Conservation (phyloP, 2,888 invertebrate species). For the Parnassius smintheus region DNA sequence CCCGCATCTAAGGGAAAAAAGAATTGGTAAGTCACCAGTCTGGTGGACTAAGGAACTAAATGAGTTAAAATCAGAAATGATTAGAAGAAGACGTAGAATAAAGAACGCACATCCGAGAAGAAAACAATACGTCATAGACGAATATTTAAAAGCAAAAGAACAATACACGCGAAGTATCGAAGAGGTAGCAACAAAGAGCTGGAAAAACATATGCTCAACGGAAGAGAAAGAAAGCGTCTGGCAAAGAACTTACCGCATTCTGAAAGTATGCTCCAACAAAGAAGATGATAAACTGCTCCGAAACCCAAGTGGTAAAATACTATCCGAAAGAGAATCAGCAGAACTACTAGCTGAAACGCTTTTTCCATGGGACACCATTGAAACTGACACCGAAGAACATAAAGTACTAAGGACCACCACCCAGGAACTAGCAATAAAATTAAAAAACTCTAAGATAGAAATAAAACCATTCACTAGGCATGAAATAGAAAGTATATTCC, state of each 20-base stretch:
- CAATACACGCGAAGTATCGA: background rate
- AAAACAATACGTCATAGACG: background rate
- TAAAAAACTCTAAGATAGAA: no score
- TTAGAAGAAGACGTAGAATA: background rate
- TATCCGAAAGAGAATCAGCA: no score
- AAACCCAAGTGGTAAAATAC: no score
- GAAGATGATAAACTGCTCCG: background rate
- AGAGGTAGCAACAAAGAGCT: background rate
- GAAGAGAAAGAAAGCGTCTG: background rate
- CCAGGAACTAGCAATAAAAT: no score
- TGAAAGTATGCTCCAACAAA: background rate
- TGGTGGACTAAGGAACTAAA: background rate
- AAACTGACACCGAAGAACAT: no score
- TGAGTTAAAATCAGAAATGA: background rate
- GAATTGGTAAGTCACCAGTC: background rate
- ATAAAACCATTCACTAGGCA: no score
- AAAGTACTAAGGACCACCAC: no score
- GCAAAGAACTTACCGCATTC: background rate
- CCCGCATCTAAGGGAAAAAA: background rate
- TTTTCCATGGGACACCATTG: no score
- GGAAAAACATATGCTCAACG: background rate
- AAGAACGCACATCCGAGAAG: background rate
- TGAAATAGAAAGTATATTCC: no score
- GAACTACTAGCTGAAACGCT: no score
- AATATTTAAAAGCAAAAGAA: background rate